phyloP scores from a whole-genome alignment of 2,888 invertebrate species.

The Netelia virgata region DNA sequence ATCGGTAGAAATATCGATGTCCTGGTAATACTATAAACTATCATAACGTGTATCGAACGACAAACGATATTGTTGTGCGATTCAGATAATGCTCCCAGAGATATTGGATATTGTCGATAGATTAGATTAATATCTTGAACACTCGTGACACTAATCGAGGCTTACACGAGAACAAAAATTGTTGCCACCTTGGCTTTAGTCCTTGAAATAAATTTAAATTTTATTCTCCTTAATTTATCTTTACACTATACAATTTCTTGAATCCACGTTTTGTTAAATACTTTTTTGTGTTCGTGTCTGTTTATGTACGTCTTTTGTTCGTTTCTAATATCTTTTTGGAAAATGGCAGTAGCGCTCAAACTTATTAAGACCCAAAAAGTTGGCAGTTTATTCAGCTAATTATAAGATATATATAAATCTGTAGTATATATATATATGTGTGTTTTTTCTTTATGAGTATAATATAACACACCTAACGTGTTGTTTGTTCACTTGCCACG shows the following conservation, averaged over 20 bases:
- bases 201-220: conserved; percentile 74
- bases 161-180: background rate
- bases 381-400: conserved; percentile 82
- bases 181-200: background rate
- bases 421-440: conserved; percentile 29
- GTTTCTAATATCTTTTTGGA: conserved; percentile 71
- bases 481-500: conserved; percentile 60
- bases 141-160: background rate
- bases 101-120: no score
- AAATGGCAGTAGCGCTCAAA: conserved; percentile 83
- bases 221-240: conserved; percentile 76
- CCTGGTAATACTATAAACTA: no score
- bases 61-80: no score
- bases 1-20: no score
- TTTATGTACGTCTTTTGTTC: conserved; percentile 37
- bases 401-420: conserved; percentile 68
- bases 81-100: no score
- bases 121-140: background rate
- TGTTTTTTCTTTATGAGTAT: conserved; percentile 37
- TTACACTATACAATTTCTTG: conserved; percentile 79
- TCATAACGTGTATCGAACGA: no score
- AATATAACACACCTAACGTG: conserved; percentile 65
- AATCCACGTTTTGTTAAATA: conserved; percentile 40
- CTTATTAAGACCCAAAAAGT: conserved; percentile 79
- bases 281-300: conserved; percentile 72